These are phyloP conservation scores for Diuraphis noxia DNA, from an alignment of 1,140 invertebrate species.

Conservation along the genomic window DNA sequence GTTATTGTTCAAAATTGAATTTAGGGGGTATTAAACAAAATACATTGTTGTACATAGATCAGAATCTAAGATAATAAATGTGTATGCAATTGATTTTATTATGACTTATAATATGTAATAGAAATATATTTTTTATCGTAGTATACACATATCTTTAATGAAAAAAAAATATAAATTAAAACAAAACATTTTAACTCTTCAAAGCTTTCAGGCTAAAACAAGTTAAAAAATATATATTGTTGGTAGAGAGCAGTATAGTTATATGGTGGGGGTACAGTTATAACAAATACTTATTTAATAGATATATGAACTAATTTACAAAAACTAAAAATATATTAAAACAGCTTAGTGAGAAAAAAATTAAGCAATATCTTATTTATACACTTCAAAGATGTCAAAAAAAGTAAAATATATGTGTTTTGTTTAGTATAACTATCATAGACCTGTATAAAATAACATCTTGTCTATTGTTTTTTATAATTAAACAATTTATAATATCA, in stretches of 20 bases:
- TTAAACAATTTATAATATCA: not conserved
- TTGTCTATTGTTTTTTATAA: not conserved
- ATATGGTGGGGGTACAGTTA: not conserved
- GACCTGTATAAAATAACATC: not conserved
- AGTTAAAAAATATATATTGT: conserved; percentile 19
- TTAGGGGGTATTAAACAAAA: not conserved
- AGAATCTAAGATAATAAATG: not conserved
- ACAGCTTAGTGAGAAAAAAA: not conserved
- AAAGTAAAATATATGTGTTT: not conserved
- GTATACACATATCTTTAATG: conserved; percentile 11
- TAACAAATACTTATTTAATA: conserved; percentile 34
- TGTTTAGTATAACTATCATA: not conserved
- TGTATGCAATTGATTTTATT: not conserved
- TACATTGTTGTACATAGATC: not conserved
- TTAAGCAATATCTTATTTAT: not conserved
- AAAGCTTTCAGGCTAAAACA: conserved; percentile 2
- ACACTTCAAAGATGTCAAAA: not conserved
- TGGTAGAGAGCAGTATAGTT: conserved; percentile 11
- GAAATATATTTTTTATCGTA: not conserved
- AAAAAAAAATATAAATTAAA: conserved; percentile 24
- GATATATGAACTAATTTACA: conserved; percentile 16
- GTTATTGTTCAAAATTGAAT: not conserved
- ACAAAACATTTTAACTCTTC: conserved; percentile 27
- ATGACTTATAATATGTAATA: not conserved
- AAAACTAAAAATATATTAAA: conserved; percentile 14